Conservation (phyloP, 2,888 invertebrate genomes). For the Macaria notata region DNA sequence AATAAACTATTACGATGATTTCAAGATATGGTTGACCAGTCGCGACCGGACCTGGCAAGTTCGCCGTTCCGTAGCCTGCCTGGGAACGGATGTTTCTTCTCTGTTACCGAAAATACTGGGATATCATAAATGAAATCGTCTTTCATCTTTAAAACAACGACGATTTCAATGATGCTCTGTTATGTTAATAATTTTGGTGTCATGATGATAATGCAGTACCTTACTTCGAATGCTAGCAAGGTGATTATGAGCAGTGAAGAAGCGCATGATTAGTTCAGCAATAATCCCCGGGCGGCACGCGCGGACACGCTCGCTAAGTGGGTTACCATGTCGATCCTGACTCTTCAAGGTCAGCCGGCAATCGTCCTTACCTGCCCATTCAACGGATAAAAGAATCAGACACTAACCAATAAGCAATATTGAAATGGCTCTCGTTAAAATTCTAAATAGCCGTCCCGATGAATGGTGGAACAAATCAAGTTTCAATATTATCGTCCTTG, state of each 20-base stretch:
- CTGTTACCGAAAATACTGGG: slow-evolving; percentile 32
- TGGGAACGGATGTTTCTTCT: slow-evolving; percentile 50
- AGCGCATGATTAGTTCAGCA: slow-evolving; percentile 49
- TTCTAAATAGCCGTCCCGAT: slow-evolving; percentile 30
- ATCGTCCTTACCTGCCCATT: neutral
- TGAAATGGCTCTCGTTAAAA: slow-evolving; percentile 22
- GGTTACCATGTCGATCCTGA: slow-evolving; percentile 67
- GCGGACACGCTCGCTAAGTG: slow-evolving; percentile 67
- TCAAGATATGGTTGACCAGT: slow-evolving; percentile 35
- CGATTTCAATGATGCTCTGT: neutral
- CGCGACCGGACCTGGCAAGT: slow-evolving; percentile 38
- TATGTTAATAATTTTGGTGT: too few species aligned
- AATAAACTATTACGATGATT: slow-evolving; percentile 13
- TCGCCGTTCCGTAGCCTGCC: slow-evolving; percentile 55
- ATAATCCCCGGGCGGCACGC: slow-evolving; percentile 66
- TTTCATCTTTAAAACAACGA: slow-evolving; percentile 21
- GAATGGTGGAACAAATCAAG: slow-evolving; percentile 54
- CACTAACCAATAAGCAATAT: slow-evolving; percentile 14
- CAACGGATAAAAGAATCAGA: slow-evolving; percentile 13
- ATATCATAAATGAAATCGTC: slow-evolving; percentile 16
- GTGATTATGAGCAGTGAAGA: slow-evolving; percentile 36
- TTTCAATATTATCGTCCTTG: slow-evolving; percentile 72
- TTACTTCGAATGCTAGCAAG: too few species aligned
- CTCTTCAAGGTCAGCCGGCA: slow-evolving; percentile 56
- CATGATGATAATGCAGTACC: too few species aligned